A percentile compares a stretch with the other conserved stretches of the same genome.
Conservation (phyloP, 2,113 vertebrate species). For the Tetrax tetrax region DNA sequence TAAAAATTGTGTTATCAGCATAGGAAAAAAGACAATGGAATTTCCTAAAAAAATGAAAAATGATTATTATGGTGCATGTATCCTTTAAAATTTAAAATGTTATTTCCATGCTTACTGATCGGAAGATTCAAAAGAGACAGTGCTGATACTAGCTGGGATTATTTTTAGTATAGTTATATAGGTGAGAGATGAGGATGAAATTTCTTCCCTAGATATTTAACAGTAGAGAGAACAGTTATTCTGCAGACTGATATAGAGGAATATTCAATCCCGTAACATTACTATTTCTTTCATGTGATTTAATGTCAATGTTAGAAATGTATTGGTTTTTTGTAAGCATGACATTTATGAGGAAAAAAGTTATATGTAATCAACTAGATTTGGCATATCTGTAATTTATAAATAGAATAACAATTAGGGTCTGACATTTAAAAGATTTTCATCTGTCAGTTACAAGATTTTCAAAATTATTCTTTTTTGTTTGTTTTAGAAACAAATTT, state of each 20-base stretch:
- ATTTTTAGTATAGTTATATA: not conserved
- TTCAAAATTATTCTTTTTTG: not conserved
- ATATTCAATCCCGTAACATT: not conserved
- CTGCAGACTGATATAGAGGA: not conserved
- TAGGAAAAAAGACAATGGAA: not conserved
- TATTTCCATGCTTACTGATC: not conserved
- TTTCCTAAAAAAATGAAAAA: not conserved
- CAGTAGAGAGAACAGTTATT: not conserved
- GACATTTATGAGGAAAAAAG: not conserved
- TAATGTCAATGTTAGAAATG: not conserved
- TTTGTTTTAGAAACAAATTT: not conserved
- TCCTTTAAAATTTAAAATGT: not conserved
- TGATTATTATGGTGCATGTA: not conserved
- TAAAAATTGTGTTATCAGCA: accelerated
- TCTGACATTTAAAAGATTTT: not conserved
- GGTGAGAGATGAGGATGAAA: not conserved
- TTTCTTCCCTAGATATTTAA: not conserved
- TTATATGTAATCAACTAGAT: not conserved
- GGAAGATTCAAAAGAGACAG: not conserved
- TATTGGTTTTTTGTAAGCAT: not conserved
- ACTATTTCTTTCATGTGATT: not conserved
- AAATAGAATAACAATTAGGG: not conserved
- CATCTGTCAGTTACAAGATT: not conserved
- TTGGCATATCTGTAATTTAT: not conserved
- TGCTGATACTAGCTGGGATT: not conserved